Conservation (phyloP, 2,113 vertebrate genomes). For the Leiothrix lutea region DNA sequence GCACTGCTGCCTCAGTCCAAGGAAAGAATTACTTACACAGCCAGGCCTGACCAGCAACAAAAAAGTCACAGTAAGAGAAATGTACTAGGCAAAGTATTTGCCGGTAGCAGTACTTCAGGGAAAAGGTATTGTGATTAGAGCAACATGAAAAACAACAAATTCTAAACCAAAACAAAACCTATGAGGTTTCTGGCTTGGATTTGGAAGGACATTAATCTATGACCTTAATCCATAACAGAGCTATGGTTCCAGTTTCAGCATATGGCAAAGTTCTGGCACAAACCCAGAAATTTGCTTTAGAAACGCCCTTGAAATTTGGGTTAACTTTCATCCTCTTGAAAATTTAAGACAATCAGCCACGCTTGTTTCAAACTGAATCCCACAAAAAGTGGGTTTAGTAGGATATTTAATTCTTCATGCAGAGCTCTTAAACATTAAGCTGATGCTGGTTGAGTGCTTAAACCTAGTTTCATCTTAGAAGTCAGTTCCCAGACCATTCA, state of each 20-base stretch:
- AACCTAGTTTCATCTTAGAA: not conserved
- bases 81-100: not conserved
- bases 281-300: not conserved
- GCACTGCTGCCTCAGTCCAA: not conserved
- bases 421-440: not conserved
- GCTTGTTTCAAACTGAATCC: not conserved
- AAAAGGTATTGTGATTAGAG: not conserved
- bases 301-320: not conserved
- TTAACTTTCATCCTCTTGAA: not conserved
- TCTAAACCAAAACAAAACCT: not conserved
- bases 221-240: not conserved
- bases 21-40: not conserved
- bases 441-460: not conserved
- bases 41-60: not conserved
- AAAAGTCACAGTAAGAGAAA: not conserved
- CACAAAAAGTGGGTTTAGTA: not conserved
- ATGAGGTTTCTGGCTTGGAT: not conserved
- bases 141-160: not conserved
- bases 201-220: not conserved
- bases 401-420: not conserved
- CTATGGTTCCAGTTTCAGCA: not conserved
- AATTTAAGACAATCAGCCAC: not conserved
- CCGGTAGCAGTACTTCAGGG: not conserved
- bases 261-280: not conserved
- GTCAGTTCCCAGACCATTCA: not conserved